Conservation (phyloP, 2,113 vertebrate species). For the Marmota monax region DNA sequence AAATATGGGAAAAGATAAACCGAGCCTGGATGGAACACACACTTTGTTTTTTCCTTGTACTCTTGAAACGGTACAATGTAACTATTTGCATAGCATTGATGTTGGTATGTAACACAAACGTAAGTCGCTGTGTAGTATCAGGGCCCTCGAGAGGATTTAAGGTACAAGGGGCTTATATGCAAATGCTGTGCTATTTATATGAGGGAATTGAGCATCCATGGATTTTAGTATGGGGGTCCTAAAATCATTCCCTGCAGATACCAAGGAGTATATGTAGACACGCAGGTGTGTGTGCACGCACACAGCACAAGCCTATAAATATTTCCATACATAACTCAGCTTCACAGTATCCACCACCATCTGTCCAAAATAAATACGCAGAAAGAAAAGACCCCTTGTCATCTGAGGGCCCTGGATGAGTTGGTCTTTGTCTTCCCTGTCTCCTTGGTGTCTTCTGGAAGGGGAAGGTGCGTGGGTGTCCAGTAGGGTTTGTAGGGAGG, state of each 20-base stretch:
- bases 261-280: neutral
- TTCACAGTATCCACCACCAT: neutral
- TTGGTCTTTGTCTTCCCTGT: neutral
- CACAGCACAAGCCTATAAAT: neutral
- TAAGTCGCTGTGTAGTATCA: neutral
- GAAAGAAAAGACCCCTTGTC: neutral
- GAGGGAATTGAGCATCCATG: neutral
- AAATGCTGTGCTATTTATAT: neutral
- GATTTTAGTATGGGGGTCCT: neutral
- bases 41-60: neutral
- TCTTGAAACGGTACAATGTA: neutral
- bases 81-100: neutral
- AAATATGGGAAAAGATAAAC: neutral
- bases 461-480: neutral
- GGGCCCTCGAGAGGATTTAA: neutral
- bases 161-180: neutral
- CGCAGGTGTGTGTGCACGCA: neutral
- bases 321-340: neutral
- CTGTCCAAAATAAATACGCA: constrained; percentile 9
- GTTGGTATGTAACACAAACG: neutral
- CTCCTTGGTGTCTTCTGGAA: neutral
- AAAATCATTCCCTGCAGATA: neutral
- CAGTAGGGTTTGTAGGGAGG: neutral
- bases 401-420: neutral
- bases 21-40: neutral